phyloP scores from a whole-genome alignment of 1,140 invertebrate species.

The Gerris buenoi region DNA sequence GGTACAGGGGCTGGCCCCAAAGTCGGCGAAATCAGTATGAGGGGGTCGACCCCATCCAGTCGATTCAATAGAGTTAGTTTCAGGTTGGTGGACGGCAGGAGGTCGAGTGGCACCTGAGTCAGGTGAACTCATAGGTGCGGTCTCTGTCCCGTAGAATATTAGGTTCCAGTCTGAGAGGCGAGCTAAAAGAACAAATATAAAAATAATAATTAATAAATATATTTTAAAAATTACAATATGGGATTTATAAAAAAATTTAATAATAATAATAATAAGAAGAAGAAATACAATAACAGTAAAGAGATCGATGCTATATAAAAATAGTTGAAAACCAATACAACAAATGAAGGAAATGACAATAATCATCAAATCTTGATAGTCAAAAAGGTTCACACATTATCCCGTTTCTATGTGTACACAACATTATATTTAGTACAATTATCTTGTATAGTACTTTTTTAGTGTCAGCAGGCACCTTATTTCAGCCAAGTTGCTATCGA shows the following conservation, averaged over 20 bases:
- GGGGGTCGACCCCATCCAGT: background rate
- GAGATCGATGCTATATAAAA: no score
- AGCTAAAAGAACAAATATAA: constrained; percentile 27
- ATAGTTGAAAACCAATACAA: no score
- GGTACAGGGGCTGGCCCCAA: constrained; percentile 20
- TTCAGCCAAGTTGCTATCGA: no score
- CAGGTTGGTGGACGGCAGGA: background rate
- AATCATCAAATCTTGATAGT: no score
- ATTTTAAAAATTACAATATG: constrained; percentile 11
- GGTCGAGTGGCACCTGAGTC: background rate
- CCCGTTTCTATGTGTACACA: no score
- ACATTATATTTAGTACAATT: no score
- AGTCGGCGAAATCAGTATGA: background rate
- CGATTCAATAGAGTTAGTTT: background rate
- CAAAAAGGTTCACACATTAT: no score
- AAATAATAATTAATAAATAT: constrained; percentile 11
- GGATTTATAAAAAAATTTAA: constrained; percentile 11
- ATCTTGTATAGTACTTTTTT: no score
- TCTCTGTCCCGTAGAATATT: constrained; percentile 41
- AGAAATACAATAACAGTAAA: no score
- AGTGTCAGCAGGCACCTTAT: no score
- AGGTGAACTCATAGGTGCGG: constrained; percentile 24
- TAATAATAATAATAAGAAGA: no score
- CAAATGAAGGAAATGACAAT: no score
- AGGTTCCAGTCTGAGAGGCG: constrained; percentile 38